Evolutionary conservation across 2,113 vertebrate genomes (phyloP).

Genomic region (Ginglymostoma cirratum): DNA sequence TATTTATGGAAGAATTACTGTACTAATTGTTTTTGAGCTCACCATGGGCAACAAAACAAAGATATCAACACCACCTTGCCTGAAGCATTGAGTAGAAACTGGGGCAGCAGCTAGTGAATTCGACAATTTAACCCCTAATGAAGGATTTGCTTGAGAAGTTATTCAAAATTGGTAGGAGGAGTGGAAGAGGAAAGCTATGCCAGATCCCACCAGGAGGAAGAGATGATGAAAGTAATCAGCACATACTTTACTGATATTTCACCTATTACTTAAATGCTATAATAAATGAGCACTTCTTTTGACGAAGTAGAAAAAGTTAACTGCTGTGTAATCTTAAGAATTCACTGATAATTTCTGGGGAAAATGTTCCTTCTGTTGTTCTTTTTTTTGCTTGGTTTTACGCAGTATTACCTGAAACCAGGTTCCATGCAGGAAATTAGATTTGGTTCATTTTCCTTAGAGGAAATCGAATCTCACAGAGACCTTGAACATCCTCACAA

Average conservation of each 20-base stretch:
- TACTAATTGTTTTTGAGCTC: background rate
- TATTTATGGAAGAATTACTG: background rate
- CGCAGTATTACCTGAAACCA: background rate
- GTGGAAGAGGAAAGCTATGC: background rate
- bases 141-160: background rate
- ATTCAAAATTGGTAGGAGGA: background rate
- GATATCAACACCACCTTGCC: background rate
- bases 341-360: background rate
- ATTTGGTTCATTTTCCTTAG: background rate
- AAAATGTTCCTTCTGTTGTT: background rate
- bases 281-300: background rate
- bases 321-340: slow-evolving; percentile 6
- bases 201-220: background rate
- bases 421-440: background rate
- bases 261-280: background rate
- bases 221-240: background rate
- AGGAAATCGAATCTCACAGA: slow-evolving; percentile 12
- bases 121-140: background rate
- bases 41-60: background rate
- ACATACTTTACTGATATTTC: background rate
- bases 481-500: background rate
- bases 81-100: too few relatives aligned
- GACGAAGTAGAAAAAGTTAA: background rate
- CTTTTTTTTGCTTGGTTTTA: background rate
- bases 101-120: background rate